These are phyloP conservation scores for Chymomyza caudatula DNA, from an alignment of 2,888 invertebrate genomes.

Conservation along the genomic window DNA sequence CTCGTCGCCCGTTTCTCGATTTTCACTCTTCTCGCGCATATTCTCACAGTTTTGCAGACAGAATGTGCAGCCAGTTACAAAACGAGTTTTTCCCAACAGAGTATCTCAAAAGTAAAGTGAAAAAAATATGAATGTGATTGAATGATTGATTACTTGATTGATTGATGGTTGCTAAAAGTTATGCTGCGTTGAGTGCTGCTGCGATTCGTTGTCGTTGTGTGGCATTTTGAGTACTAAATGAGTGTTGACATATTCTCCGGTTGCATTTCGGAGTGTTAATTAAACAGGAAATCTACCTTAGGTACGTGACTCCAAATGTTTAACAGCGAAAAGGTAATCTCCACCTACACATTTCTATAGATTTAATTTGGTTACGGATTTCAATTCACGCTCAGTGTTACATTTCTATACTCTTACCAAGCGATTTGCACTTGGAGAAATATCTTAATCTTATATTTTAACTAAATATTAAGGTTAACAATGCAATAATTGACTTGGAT, in stretches of 20 bases:
- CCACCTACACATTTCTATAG: no score
- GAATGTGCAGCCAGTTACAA: constrained; percentile 19
- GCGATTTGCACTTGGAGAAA: no score
- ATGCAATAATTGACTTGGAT: no score
- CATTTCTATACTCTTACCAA: no score
- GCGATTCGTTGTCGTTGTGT: neutral
- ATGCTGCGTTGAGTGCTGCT: constrained; percentile 30
- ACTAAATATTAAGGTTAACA: no score
- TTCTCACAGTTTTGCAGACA: constrained; percentile 35
- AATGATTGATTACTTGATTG: constrained; percentile 70
- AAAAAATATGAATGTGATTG: constrained; percentile 46
- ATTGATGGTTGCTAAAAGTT: constrained; percentile 66
- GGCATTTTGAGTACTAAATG: constrained; percentile 38
- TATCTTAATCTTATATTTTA: no score
- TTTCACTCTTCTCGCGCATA: constrained; percentile 29
- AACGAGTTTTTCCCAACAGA: constrained; percentile 26
- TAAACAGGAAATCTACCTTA: constrained; percentile 29
- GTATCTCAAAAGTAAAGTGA: neutral
- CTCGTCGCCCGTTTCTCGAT: neutral
- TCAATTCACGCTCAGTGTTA: no score
- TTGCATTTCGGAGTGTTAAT: constrained; percentile 56
- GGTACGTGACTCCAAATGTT: neutral
- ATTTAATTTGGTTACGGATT: no score
- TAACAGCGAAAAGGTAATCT: no score
- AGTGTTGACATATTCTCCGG: constrained; percentile 74